A percentile compares a stretch with the other conserved stretches of the same genome.
phyloP scores from a whole-genome alignment of 2,113 vertebrate genomes.

The Pungitius pungitius region DNA sequence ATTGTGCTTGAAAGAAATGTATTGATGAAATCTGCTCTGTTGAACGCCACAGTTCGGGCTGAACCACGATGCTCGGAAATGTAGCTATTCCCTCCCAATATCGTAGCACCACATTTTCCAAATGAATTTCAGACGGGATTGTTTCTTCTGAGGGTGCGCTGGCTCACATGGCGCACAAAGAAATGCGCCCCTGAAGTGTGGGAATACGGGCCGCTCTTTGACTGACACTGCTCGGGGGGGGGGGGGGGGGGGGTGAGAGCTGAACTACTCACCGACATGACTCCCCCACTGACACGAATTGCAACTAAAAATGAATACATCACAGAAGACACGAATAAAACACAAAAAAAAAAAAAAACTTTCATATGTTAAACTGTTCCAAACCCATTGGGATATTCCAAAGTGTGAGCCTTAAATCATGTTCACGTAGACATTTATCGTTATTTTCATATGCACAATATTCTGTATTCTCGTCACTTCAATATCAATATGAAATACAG shows the following conservation, averaged over 20 bases:
- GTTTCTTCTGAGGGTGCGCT: conserved; percentile 39
- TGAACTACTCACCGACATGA: not conserved
- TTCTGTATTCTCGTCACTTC: too few species aligned
- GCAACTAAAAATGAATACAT: conserved; percentile 4
- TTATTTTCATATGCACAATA: too few species aligned
- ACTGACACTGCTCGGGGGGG: not conserved
- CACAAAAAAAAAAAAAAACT: not conserved
- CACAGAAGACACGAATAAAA: conserved; percentile 12
- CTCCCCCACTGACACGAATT: conserved; percentile 16
- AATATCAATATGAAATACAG: not conserved
- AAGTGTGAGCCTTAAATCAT: conserved; percentile 7
- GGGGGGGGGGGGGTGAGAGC: too few species aligned
- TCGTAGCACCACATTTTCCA: conserved; percentile 28
- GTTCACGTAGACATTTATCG: not conserved
- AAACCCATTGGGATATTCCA: conserved; percentile 21
- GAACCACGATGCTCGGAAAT: conserved; percentile 23
- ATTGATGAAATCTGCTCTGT: conserved; percentile 25
- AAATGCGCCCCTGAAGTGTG: conserved; percentile 8
- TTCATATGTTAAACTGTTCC: conserved; percentile 22
- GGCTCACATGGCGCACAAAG: conserved; percentile 35
- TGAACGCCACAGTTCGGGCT: conserved; percentile 32
- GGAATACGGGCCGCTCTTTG: conserved; percentile 4
- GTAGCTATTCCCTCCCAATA: conserved; percentile 14
- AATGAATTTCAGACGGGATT: conserved; percentile 44
- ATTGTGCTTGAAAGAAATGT: not conserved